Percentiles rank a stretch among this genome's conserved stretches.
Conservation (phyloP, 2,113 vertebrate genomes). For the Ailurus styani region DNA sequence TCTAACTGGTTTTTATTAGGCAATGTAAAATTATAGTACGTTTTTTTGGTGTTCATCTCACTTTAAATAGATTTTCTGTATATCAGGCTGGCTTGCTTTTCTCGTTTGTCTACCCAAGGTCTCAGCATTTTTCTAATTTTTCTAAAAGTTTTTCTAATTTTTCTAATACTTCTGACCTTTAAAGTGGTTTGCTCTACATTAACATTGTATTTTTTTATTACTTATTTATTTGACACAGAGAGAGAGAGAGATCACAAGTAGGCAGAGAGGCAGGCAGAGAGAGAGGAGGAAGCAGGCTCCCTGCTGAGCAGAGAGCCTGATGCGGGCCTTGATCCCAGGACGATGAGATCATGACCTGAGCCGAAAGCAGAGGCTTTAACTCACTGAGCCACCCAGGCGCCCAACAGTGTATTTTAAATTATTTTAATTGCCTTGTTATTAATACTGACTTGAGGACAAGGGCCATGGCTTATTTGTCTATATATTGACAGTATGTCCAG, state of each 20-base stretch:
- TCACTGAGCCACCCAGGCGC: too few species aligned
- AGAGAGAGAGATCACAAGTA: too few species aligned
- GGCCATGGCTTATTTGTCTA: constrained; percentile 14
- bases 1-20: background rate
- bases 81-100: background rate
- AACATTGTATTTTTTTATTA: background rate
- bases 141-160: background rate
- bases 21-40: background rate
- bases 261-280: too few species aligned
- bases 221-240: too few species aligned
- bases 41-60: constrained; percentile 5
- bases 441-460: background rate
- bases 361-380: too few species aligned
- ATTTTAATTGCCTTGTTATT: constrained; percentile 20
- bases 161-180: background rate
- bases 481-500: background rate
- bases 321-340: too few species aligned
- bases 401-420: background rate
- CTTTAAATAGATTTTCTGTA: constrained; percentile 24
- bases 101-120: background rate
- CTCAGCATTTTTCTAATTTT: background rate
- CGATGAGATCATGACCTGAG: too few species aligned
- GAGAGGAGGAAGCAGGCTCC: too few species aligned
- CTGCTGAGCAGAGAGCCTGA: too few species aligned
- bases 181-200: constrained; percentile 9